Evolutionary conservation across 2,113 vertebrate species (phyloP).

Genomic region (Heliornis fulica): DNA sequence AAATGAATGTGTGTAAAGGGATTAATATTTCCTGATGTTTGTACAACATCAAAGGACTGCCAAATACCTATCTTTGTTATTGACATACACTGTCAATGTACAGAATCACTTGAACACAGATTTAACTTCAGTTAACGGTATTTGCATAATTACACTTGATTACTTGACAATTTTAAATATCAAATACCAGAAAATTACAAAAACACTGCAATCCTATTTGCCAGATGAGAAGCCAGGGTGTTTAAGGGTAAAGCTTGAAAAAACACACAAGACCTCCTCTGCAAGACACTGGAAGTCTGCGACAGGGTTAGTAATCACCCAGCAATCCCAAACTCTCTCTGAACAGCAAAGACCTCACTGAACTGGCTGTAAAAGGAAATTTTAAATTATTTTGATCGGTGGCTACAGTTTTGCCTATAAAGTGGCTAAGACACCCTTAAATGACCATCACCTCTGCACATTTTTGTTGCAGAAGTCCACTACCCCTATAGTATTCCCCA

Average conservation of each 20-base stretch:
- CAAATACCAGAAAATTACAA: background rate
- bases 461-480: background rate
- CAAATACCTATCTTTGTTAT: background rate
- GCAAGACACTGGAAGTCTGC: background rate
- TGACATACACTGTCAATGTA: background rate
- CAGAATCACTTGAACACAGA: background rate
- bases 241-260: background rate
- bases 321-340: background rate
- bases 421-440: background rate
- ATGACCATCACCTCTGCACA: background rate
- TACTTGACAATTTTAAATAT: background rate
- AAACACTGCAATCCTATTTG: background rate
- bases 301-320: background rate
- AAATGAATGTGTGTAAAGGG: background rate
- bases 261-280: background rate
- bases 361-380: background rate
- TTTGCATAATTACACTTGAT: background rate
- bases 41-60: background rate
- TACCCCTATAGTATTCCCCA: background rate
- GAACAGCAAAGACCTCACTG: background rate
- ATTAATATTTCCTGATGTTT: background rate
- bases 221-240: background rate
- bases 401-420: background rate
- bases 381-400: background rate
- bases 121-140: background rate